Evolutionary conservation across 1,140 invertebrate genomes (phyloP).

Genomic region (Dufourea novaeangliae): DNA sequence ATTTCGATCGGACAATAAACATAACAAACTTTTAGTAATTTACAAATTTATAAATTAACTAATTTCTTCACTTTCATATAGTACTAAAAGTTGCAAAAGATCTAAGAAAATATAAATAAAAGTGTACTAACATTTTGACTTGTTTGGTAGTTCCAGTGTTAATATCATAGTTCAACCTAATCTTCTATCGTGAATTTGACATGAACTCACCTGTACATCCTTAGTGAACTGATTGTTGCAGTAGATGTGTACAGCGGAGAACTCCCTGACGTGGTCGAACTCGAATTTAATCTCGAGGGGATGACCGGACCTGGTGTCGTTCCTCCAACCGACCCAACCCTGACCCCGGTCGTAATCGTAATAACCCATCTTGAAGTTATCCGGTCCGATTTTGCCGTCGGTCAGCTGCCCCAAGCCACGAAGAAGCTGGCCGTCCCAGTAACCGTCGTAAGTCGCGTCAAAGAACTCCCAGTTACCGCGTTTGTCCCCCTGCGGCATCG

Average conservation of each 20-base stretch:
- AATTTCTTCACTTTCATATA: too few species aligned
- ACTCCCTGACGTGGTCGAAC: conserved; percentile 93
- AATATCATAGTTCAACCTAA: too few species aligned
- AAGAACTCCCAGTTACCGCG: conserved; percentile 92
- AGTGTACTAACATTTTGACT: too few species aligned
- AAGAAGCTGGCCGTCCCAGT: conserved; percentile 86
- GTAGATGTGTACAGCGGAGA: conserved; percentile 91
- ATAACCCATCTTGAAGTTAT: conserved; percentile 88
- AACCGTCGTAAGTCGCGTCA: conserved; percentile 96
- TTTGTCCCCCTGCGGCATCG: conserved; percentile 87
- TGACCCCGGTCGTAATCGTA: conserved; percentile 84
- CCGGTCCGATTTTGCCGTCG: conserved; percentile 88
- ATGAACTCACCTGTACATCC: conserved; percentile 88
- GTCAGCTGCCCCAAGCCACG: conserved; percentile 94
- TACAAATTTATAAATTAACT: too few species aligned
- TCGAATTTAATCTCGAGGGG: conserved; percentile 91
- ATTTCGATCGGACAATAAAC: too few species aligned
- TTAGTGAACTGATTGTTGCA: conserved; percentile 91
- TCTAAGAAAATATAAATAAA: too few species aligned
- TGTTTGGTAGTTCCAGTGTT: too few species aligned
- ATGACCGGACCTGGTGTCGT: conserved; percentile 86
- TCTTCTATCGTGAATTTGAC: too few species aligned
- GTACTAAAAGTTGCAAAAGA: too few species aligned
- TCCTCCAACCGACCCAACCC: conserved; percentile 96
- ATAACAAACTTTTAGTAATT: too few species aligned